Evolutionary conservation across 2,113 vertebrate species (phyloP).

Genomic region (Plecturocebus donacophilus): DNA sequence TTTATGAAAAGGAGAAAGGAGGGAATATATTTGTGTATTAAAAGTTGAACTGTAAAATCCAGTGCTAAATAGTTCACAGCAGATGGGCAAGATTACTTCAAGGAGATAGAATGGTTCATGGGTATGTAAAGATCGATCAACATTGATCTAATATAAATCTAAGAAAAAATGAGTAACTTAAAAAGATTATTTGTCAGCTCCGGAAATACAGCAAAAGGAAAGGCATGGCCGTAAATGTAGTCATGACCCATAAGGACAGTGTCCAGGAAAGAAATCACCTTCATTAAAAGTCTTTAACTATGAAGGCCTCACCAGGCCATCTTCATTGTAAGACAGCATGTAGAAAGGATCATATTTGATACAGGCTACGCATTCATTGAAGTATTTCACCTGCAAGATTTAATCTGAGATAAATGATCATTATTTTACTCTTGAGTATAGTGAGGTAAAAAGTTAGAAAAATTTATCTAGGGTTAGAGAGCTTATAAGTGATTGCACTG

Average conservation of each 20-base stretch:
- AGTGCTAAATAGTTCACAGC: background rate
- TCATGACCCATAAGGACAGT: background rate
- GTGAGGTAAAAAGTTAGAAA: background rate
- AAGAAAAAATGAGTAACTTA: background rate
- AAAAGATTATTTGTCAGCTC: background rate
- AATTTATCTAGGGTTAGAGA: background rate
- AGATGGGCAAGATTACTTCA: background rate
- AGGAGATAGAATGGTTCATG: background rate
- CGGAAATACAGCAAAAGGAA: background rate
- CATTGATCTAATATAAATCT: background rate
- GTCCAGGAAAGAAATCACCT: background rate
- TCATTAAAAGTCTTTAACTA: background rate
- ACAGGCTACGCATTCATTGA: background rate
- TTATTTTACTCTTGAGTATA: background rate
- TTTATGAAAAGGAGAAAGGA: background rate
- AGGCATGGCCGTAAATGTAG: background rate
- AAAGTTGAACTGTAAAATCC: background rate
- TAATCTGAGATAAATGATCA: background rate
- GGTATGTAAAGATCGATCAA: background rate
- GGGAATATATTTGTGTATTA: background rate
- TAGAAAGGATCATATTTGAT: background rate
- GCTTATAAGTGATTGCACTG: background rate
- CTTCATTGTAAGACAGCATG: background rate
- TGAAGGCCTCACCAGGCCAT: background rate
- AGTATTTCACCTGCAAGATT: background rate